phyloP scores from a whole-genome alignment of 2,888 invertebrate species.

The Polia nebulosa region DNA sequence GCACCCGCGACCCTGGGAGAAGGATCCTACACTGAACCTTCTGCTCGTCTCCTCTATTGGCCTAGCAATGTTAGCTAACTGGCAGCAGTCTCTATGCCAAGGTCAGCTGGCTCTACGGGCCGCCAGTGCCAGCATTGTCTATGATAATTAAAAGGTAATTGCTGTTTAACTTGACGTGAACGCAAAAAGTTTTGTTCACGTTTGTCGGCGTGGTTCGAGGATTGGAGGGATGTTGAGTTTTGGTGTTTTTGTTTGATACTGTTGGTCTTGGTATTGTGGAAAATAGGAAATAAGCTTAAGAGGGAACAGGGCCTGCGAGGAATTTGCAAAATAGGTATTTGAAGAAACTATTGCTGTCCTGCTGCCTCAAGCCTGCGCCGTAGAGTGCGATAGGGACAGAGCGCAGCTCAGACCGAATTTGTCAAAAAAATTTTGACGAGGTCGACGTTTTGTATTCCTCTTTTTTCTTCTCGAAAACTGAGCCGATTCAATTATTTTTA shows the following conservation, averaged over 20 bases:
- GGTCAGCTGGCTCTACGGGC: conserved; percentile 52
- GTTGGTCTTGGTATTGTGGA: background rate
- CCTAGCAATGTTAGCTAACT: conserved; percentile 35
- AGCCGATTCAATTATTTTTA: no score
- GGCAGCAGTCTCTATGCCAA: conserved; percentile 57
- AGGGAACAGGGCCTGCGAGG: no score
- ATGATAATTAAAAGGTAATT: conserved; percentile 56
- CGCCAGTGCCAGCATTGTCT: conserved; percentile 56
- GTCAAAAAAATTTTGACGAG: no score
- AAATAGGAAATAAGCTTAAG: no score
- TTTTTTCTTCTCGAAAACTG: no score
- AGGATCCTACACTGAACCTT: conserved; percentile 17
- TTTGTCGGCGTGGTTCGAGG: conserved; percentile 1
- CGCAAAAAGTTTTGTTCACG: conserved; percentile 31
- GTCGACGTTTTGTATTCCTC: no score
- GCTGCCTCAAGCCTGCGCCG: no score
- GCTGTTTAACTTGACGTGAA: conserved; percentile 48
- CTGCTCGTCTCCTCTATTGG: background rate
- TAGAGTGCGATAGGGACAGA: no score
- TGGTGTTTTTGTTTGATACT: background rate
- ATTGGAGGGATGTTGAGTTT: background rate
- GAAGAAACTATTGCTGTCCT: no score
- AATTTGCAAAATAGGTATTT: no score
- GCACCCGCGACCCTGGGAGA: no score
- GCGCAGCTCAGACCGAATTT: no score